Evolutionary conservation across 1,140 invertebrate genomes (phyloP).

Genomic region (Heliothis subflexa): DNA sequence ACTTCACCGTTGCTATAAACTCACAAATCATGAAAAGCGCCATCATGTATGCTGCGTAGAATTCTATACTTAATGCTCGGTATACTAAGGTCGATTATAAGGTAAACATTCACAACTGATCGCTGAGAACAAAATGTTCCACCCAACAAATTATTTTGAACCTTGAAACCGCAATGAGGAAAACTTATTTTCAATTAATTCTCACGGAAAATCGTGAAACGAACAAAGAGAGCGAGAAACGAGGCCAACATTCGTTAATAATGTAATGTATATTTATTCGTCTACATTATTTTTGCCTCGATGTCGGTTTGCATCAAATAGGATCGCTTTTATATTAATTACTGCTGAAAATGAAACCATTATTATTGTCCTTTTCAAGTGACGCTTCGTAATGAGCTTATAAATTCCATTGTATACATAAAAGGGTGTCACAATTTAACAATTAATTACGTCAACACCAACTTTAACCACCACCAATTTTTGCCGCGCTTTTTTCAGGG

Average conservation of each 20-base stretch:
- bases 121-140: slow-evolving; percentile 71
- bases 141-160: slow-evolving; percentile 76
- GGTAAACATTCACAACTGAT: slow-evolving; percentile 53
- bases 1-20: slow-evolving; percentile 86
- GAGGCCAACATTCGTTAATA: slow-evolving; percentile 86
- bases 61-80: slow-evolving; percentile 59
- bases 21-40: slow-evolving; percentile 86
- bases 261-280: slow-evolving; percentile 86
- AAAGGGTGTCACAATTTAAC: slow-evolving; percentile 9
- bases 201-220: slow-evolving; percentile 74
- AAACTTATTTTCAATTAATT: slow-evolving; percentile 76
- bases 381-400: slow-evolving; percentile 48
- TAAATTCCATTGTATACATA: slow-evolving; percentile 41
- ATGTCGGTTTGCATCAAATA: slow-evolving; percentile 74
- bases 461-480: not conserved
- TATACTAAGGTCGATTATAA: slow-evolving; percentile 65
- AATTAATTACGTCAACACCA: not conserved
- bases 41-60: slow-evolving; percentile 55
- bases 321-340: slow-evolving; percentile 73
- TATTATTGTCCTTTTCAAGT: slow-evolving; percentile 51
- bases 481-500: slow-evolving; percentile 28
- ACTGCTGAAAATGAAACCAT: slow-evolving; percentile 58
- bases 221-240: slow-evolving; percentile 86
- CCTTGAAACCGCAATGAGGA: slow-evolving; percentile 67
- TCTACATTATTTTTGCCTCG: slow-evolving; percentile 80